Percentiles rank a stretch among this genome's conserved stretches.
phyloP scores from a whole-genome alignment of 30 jellyfish, hydroid and myxozoan species.

The Turritopsis rubra region DNA sequence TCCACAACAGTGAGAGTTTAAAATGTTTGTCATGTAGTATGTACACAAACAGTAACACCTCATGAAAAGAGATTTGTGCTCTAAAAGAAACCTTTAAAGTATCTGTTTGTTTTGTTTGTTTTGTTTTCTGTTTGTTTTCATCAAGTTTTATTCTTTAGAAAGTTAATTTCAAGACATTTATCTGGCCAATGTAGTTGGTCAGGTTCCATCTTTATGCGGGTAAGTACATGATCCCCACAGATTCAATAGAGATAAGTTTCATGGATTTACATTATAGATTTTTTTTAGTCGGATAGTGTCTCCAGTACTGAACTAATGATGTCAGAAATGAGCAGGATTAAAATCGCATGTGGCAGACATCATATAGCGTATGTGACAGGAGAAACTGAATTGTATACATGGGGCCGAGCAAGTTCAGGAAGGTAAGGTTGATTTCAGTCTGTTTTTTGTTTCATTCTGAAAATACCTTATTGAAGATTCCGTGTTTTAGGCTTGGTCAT shows the following conservation, averaged over 20 bases:
- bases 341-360: slow-evolving; percentile 74
- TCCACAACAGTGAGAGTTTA: too few relatives aligned
- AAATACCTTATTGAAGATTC: not conserved
- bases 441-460: not conserved
- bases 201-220: slow-evolving; percentile 4
- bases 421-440: slow-evolving; percentile 33
- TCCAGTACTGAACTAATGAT: slow-evolving; percentile 30
- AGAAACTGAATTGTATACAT: slow-evolving; percentile 74
- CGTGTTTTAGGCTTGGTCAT: slow-evolving; percentile 64
- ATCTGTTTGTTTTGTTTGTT: too few relatives aligned
- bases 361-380: slow-evolving; percentile 70
- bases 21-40: too few relatives aligned
- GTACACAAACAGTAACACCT: too few relatives aligned
- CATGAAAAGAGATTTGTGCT: too few relatives aligned
- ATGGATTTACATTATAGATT: not conserved
- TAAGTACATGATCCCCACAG: too few relatives aligned
- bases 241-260: too few relatives aligned
- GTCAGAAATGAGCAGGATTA: slow-evolving; percentile 27
- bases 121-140: too few relatives aligned
- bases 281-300: slow-evolving; percentile 27
- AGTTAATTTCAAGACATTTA: slow-evolving; percentile 15
- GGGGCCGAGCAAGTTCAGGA: slow-evolving; percentile 92
- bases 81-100: too few relatives aligned
- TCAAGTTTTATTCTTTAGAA: too few relatives aligned
- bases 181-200: slow-evolving; percentile 39